phyloP scores from a whole-genome alignment of 2,113 vertebrate genomes.

The Gasterosteus nipponicus region DNA sequence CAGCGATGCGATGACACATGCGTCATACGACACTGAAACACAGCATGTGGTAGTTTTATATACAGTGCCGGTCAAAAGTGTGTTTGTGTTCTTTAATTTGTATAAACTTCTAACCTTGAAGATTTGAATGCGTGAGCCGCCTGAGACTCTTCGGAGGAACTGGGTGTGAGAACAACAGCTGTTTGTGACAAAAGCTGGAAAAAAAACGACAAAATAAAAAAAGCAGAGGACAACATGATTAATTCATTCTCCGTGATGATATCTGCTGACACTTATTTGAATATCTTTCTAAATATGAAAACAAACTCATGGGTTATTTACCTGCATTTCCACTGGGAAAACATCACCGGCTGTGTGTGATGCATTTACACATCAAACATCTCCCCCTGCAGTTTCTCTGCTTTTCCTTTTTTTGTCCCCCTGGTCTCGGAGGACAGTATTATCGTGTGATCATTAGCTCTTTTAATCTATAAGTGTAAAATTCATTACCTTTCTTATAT shows the following conservation, averaged over 20 bases:
- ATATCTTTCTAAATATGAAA: conserved; percentile 62
- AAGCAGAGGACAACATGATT: background rate
- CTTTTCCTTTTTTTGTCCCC: conserved; percentile 17
- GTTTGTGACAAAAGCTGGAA: conserved; percentile 41
- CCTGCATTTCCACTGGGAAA: conserved; percentile 69
- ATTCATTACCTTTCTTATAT: conserved; percentile 5
- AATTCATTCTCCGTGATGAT: conserved; percentile 43
- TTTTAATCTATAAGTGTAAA: conserved; percentile 12
- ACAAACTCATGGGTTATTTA: conserved; percentile 71
- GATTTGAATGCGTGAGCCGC: conserved; percentile 2
- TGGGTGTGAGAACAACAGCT: conserved; percentile 30
- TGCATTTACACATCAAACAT: conserved; percentile 79
- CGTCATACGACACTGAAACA: background rate
- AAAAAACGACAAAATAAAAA: conserved; percentile 35
- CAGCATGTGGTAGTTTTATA: background rate
- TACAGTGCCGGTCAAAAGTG: too few relatives aligned
- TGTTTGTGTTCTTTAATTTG: conserved; percentile 19
- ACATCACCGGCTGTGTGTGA: conserved; percentile 52
- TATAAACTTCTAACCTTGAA: background rate
- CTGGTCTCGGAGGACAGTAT: conserved; percentile 17
- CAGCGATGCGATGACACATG: background rate
- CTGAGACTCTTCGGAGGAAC: conserved; percentile 34
- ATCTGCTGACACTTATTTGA: conserved; percentile 59
- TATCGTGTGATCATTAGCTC: conserved; percentile 16
- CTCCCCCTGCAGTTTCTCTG: conserved; percentile 22